Evolutionary conservation across 2,113 vertebrate species (phyloP).

Genomic region (Microtus montanus): DNA sequence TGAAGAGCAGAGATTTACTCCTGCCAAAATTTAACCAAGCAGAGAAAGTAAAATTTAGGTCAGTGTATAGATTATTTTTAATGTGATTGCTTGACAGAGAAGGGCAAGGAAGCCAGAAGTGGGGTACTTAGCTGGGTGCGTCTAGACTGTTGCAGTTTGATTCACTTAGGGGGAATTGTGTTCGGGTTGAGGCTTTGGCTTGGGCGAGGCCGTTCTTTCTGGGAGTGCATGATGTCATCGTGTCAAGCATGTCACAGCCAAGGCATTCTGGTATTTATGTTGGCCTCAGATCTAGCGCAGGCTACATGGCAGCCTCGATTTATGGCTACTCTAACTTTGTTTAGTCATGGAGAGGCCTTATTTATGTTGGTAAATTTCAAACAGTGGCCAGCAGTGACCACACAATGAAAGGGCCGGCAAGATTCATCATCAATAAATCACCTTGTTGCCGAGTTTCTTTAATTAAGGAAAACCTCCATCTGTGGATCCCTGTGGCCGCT

Average conservation of each 20-base stretch:
- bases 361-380: constrained; percentile 88
- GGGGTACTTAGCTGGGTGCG: constrained; percentile 71
- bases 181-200: constrained; percentile 80
- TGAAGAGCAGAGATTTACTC: constrained; percentile 75
- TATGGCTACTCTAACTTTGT: constrained; percentile 88
- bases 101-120: constrained; percentile 77
- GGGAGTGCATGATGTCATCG: constrained; percentile 87
- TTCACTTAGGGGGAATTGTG: constrained; percentile 83
- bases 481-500: constrained; percentile 78
- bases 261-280: constrained; percentile 86
- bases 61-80: constrained; percentile 85
- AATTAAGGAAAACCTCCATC: constrained; percentile 81
- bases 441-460: constrained; percentile 85
- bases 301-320: constrained; percentile 85
- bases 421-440: constrained; percentile 87
- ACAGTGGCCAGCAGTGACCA: constrained; percentile 85
- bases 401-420: constrained; percentile 84
- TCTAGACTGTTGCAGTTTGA: constrained; percentile 84
- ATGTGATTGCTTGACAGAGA: constrained; percentile 78
- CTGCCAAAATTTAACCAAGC: constrained; percentile 87
- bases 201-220: constrained; percentile 78
- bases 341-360: constrained; percentile 86
- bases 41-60: constrained; percentile 86
- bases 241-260: constrained; percentile 84
- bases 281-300: constrained; percentile 86